These are phyloP conservation scores for Benthosema pterotum DNA, from an alignment of 2,797 vertebrate species.

Conservation along the genomic window DNA sequence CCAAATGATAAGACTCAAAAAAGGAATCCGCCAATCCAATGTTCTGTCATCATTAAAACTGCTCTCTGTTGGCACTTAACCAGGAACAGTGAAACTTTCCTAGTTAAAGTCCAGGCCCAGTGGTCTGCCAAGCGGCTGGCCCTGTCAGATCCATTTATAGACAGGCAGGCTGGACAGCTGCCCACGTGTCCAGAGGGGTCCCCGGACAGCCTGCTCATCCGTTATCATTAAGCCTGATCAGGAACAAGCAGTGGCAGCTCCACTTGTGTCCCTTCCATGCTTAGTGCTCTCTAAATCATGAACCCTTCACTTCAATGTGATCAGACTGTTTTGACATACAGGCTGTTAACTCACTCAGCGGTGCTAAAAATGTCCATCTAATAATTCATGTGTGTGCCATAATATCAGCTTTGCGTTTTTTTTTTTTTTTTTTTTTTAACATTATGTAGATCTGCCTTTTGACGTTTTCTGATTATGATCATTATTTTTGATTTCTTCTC, in stretches of 20 bases:
- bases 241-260: slow-evolving; percentile 33
- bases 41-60: slow-evolving; percentile 36
- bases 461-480: too few species aligned
- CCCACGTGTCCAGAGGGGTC: slow-evolving; percentile 51
- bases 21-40: not conserved
- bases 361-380: not conserved
- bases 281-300: slow-evolving; percentile 20
- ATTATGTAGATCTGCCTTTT: too few species aligned
- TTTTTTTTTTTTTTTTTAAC: too few species aligned
- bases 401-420: not conserved
- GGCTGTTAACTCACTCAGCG: not conserved
- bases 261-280: slow-evolving; percentile 18
- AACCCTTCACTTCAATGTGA: slow-evolving; percentile 5
- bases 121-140: slow-evolving; percentile 46
- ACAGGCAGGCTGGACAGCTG: slow-evolving; percentile 53
- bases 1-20: too few species aligned
- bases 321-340: not conserved
- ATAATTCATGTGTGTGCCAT: not conserved
- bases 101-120: slow-evolving; percentile 39
- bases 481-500: too few species aligned
- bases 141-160: slow-evolving; percentile 58
- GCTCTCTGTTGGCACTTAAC: slow-evolving; percentile 46
- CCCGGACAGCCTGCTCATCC: slow-evolving; percentile 52
- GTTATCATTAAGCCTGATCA: slow-evolving; percentile 60
- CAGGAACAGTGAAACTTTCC: slow-evolving; percentile 52